Percentiles rank a stretch among this genome's conserved stretches.
Evolutionary conservation across 2,113 vertebrate genomes (phyloP).

Genomic region (Menura novaehollandiae): DNA sequence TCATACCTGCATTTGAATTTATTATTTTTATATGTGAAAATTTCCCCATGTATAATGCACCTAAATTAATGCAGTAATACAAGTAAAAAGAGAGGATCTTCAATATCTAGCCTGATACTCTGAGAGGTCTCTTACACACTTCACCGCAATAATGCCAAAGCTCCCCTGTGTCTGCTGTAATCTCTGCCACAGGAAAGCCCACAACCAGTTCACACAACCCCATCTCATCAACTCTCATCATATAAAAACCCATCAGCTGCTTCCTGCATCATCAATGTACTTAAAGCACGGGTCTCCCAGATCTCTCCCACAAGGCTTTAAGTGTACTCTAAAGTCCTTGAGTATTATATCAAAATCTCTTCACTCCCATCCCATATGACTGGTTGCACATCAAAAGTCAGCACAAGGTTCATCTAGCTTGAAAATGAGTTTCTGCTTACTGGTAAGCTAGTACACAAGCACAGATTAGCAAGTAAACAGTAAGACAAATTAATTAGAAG

Average conservation of each 20-base stretch:
- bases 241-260: neutral
- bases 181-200: neutral
- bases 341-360: neutral
- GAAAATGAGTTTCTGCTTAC: neutral
- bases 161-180: neutral
- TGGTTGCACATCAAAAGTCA: neutral
- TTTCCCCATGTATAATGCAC: neutral
- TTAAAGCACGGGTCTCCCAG: neutral
- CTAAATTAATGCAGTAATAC: neutral
- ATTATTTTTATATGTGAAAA: neutral
- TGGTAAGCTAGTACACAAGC: neutral
- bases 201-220: neutral
- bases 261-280: neutral
- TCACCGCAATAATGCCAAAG: neutral
- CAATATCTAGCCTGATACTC: neutral
- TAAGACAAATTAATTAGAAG: neutral
- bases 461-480: neutral
- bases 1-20: neutral
- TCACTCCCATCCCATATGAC: neutral
- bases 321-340: accelerated
- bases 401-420: neutral
- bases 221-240: neutral
- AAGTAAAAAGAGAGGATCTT: neutral
- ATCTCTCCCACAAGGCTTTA: neutral
- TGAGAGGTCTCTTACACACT: neutral